Evolutionary conservation across 1,140 invertebrate species (phyloP).

Genomic region (Leptopilina boulardi): DNA sequence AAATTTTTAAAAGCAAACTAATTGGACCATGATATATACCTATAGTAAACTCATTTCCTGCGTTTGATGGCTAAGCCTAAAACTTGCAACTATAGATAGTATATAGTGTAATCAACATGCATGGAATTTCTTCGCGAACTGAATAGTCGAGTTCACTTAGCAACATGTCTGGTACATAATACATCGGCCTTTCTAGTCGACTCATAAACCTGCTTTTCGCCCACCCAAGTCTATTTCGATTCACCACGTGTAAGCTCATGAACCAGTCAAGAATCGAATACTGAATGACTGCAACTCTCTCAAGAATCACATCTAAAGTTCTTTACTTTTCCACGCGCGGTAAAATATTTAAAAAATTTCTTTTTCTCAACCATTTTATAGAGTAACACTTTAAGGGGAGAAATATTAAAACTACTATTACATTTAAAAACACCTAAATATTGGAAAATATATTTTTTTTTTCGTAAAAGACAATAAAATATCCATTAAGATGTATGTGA

Average conservation of each 20-base stretch:
- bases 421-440: too few species aligned
- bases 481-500: too few species aligned
- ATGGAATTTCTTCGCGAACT: constrained; percentile 25
- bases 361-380: background rate
- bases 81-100: background rate
- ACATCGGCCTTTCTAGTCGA: constrained; percentile 3
- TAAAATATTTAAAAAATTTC: background rate
- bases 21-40: too few species aligned
- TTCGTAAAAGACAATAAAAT: background rate
- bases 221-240: constrained; percentile 26
- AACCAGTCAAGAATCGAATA: constrained; percentile 24
- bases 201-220: constrained; percentile 31
- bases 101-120: background rate
- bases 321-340: background rate
- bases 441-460: too few species aligned
- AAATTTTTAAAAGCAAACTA: too few species aligned
- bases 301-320: background rate
- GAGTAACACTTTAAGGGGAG: background rate
- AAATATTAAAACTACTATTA: background rate
- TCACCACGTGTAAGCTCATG: constrained; percentile 17
- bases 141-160: constrained; percentile 17
- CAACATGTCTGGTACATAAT: constrained; percentile 29
- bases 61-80: background rate
- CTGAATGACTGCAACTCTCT: background rate
- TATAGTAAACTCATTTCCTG: background rate